These are phyloP conservation scores for Asobara japonica DNA, from an alignment of 1,140 invertebrate genomes.

Conservation along the genomic window DNA sequence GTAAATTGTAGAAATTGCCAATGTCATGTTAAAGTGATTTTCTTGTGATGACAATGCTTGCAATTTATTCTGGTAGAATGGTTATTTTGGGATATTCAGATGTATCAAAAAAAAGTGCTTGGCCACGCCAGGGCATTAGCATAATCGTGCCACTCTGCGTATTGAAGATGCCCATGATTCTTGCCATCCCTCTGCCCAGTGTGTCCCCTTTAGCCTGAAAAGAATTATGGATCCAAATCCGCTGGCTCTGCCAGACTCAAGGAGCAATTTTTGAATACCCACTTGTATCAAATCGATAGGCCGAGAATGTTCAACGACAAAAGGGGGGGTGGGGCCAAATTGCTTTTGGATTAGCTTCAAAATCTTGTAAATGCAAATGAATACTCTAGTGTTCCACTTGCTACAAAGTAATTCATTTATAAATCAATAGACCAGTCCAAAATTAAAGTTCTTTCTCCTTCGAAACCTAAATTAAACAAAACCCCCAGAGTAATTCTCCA, in stretches of 20 bases:
- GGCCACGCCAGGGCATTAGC: conserved; percentile 11
- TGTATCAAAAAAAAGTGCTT: conserved; percentile 22
- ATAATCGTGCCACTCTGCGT: conserved; percentile 13
- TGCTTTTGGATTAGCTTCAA: background rate
- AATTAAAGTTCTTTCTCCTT: background rate
- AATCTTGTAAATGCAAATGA: background rate
- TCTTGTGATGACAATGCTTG: background rate
- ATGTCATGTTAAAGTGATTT: background rate
- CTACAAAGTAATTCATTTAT: background rate
- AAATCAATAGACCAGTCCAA: background rate
- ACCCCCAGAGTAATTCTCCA: background rate
- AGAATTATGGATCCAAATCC: conserved; percentile 5
- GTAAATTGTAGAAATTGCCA: background rate
- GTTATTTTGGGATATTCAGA: conserved; percentile 6
- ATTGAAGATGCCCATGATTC: conserved; percentile 26
- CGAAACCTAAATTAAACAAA: conserved; percentile 1
- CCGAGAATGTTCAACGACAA: background rate
- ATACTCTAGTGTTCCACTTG: background rate
- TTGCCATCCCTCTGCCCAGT: background rate
- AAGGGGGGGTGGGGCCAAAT: background rate
- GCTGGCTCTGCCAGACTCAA: background rate
- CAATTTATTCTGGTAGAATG: background rate
- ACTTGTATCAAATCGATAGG: background rate
- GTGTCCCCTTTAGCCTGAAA: background rate
- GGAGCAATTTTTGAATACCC: background rate